Conservation (phyloP, 2,113 vertebrate genomes). For the Dipodomys merriami region DNA sequence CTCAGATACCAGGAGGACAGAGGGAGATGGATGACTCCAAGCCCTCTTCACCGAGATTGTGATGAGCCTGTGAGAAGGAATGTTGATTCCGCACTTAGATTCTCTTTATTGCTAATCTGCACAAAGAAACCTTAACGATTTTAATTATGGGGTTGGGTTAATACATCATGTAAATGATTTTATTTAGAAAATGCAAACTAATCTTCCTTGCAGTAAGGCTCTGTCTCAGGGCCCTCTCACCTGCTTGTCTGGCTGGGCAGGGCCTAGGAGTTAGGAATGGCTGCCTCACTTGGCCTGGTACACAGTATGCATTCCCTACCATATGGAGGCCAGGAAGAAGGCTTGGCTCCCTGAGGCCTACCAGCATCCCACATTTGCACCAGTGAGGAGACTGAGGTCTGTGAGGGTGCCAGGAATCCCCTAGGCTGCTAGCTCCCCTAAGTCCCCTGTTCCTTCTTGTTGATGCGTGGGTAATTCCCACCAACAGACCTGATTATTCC, state of each 20-base stretch:
- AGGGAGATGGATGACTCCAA: not conserved
- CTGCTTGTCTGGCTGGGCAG: not conserved
- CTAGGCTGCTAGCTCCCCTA: fast-evolving
- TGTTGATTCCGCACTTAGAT: conserved; percentile 63
- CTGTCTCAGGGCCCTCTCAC: conserved; percentile 51
- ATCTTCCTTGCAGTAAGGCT: conserved; percentile 48
- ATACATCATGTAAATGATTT: conserved; percentile 80
- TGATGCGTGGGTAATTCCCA: conserved; percentile 46
- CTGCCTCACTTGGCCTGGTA: not conserved
- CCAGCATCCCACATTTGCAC: fast-evolving
- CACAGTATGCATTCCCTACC: not conserved
- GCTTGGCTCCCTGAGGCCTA: not conserved
- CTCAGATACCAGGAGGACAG: not conserved
- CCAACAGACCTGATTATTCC: conserved; percentile 66
- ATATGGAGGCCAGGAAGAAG: not conserved
- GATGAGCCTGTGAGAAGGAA: conserved; percentile 47
- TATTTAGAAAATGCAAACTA: conserved; percentile 78
- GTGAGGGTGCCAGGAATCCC: fast-evolving
- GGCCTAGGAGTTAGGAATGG: not conserved
- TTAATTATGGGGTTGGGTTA: conserved; percentile 75
- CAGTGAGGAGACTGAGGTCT: fast-evolving
- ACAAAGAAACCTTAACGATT: conserved; percentile 79
- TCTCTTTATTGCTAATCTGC: conserved; percentile 74
- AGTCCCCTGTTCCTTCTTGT: not conserved
- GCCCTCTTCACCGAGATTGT: conserved; percentile 5